Evolutionary conservation across 1,140 invertebrate species (phyloP).

Genomic region (Rhopalosiphum maidis): DNA sequence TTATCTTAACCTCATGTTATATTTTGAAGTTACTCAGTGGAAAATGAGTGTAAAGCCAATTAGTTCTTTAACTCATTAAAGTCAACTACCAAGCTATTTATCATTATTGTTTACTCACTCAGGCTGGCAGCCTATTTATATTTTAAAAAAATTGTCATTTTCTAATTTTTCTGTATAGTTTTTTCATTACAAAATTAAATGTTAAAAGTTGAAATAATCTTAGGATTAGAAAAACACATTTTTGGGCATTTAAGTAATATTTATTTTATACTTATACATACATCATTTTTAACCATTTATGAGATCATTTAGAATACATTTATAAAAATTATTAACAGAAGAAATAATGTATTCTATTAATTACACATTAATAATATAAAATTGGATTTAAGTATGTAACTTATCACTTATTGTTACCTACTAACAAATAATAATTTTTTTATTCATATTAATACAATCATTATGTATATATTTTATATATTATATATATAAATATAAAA

Average conservation of each 20-base stretch:
- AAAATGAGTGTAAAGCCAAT: too few species aligned
- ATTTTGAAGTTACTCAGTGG: too few species aligned
- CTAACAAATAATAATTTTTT: not conserved
- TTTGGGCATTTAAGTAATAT: not conserved
- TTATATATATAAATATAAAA: not conserved
- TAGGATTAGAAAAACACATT: not conserved
- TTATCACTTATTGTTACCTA: not conserved
- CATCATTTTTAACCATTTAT: not conserved
- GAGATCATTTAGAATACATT: conserved; percentile 10
- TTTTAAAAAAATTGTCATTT: too few species aligned
- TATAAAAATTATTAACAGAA: not conserved
- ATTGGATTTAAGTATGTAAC: not conserved
- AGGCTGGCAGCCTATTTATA: too few species aligned
- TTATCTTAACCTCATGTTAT: too few species aligned
- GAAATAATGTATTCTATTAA: not conserved
- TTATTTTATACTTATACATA: not conserved
- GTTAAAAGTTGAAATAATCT: not conserved
- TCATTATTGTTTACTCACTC: too few species aligned
- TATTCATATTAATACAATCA: not conserved
- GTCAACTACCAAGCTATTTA: too few species aligned
- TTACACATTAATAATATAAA: not conserved
- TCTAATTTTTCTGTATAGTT: too few species aligned
- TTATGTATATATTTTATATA: not conserved
- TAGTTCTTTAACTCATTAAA: too few species aligned
- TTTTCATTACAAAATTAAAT: not conserved